Evolutionary conservation across 2,113 vertebrate species (phyloP).

Genomic region (Callipepla squamata): DNA sequence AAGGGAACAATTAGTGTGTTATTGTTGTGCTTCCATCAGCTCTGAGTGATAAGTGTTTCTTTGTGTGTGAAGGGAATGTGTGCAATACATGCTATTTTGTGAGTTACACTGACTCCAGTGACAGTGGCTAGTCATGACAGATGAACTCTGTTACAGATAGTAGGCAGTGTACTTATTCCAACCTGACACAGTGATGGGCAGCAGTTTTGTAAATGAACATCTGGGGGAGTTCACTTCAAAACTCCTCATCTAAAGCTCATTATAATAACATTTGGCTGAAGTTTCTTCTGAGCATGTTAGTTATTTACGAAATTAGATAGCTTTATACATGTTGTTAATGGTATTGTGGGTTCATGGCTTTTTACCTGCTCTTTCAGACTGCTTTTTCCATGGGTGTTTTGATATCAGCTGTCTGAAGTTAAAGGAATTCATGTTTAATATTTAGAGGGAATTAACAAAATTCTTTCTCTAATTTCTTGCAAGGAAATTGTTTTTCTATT

Average conservation of each 20-base stretch:
- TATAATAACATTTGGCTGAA: background rate
- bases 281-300: background rate
- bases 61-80: background rate
- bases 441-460: background rate
- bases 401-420: background rate
- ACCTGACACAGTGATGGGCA: background rate
- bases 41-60: background rate
- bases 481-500: background rate
- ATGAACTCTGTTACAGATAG: rapidly evolving
- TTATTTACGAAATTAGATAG: background rate
- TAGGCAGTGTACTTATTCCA: rapidly evolving
- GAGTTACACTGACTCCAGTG: background rate
- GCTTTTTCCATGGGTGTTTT: background rate
- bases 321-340: rapidly evolving
- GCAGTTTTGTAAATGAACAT: background rate
- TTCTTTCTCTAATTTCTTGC: background rate
- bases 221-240: background rate
- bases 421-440: rapidly evolving
- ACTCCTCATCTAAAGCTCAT: background rate
- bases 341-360: background rate
- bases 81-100: background rate
- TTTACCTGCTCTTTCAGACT: background rate
- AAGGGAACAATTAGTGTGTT: background rate
- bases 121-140: background rate
- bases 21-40: background rate